These are phyloP conservation scores for Chlamydotis undulata DNA, from an alignment of 2,113 vertebrate genomes.

Conservation along the genomic window DNA sequence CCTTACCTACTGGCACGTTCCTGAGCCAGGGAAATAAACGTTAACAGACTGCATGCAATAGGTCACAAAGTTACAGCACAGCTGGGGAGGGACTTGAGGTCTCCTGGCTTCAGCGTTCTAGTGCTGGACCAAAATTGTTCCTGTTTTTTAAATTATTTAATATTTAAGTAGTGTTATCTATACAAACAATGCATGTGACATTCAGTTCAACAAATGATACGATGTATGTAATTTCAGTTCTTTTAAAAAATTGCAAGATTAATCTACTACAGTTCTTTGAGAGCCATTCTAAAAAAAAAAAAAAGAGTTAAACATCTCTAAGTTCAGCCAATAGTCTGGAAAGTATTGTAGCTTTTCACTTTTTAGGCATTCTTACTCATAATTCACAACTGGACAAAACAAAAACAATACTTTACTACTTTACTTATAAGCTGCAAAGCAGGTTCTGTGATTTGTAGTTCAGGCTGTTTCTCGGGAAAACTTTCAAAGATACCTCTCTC, in stretches of 20 bases:
- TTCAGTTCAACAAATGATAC: neutral
- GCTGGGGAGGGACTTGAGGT: fast-evolving
- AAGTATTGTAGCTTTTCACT: neutral
- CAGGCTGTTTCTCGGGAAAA: neutral
- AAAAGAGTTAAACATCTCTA: neutral
- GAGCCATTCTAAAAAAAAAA: neutral
- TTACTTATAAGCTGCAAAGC: neutral
- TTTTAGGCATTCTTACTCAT: constrained; percentile 7
- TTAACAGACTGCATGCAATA: neutral
- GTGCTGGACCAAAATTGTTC: neutral
- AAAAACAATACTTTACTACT: neutral
- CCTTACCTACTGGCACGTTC: neutral
- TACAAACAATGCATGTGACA: neutral
- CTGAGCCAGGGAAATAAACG: neutral
- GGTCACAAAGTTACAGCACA: neutral
- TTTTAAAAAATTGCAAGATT: neutral
- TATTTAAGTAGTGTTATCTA: neutral
- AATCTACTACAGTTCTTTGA: neutral
- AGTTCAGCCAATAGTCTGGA: constrained; percentile 5
- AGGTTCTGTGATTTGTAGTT: neutral
- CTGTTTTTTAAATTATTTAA: neutral
- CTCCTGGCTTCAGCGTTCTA: neutral
- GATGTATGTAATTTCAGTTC: neutral
- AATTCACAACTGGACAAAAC: constrained; percentile 3
- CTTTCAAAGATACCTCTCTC: neutral